Base-by-base conservation (phyloP, 2,113 vertebrate genomes). In the Telmatochromis brachygnathus region DNA sequence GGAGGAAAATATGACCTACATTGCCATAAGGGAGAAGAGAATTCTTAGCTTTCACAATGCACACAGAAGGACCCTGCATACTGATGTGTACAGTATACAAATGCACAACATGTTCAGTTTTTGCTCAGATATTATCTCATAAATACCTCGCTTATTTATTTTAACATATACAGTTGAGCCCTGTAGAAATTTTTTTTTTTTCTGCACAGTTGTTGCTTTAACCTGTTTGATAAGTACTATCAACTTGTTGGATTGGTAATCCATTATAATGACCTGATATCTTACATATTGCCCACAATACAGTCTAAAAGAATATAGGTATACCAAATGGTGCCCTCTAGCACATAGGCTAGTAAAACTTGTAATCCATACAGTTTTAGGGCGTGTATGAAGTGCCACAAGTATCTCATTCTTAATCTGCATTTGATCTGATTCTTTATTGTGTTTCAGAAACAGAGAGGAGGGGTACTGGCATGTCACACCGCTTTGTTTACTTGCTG, bases 1-100 rank as follows among this genome's bases (percentile, higher is more conserved):
- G 87, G 87, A 94, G 92, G 86, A 93, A 95, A 93, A 85, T 89
- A 87, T 96, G 95, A 96, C 96, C 95, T 96, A 96, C 89, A 96
- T 96, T 94, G 84, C 86, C 85, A 94, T 92, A 58, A 88, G 88
- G 87, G 81, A 91, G 60, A 62, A 83, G 58, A 90, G 75, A 73
- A 89, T 91, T 82, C 89, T 91, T 77, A 82, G 88, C 91, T 93
- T 89, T 91, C 85, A 92, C 60, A 94, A 83, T 73, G 23, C 81
- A 87, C 60, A 91, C 80, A 82, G 49, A 39, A 9, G 11, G 54
- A 21, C 35, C 60, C 42, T 86, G 55, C 88, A 83, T 65, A 73
- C 79, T 54, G 6, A 82, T 45, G 42, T 84, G 8, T 45, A 80
- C 53, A 82, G 13, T 47, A 47, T 47, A 77, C 15, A 86, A 53